Evolutionary conservation across 2,888 invertebrate species (phyloP).

Genomic region (Andrena flavipes): DNA sequence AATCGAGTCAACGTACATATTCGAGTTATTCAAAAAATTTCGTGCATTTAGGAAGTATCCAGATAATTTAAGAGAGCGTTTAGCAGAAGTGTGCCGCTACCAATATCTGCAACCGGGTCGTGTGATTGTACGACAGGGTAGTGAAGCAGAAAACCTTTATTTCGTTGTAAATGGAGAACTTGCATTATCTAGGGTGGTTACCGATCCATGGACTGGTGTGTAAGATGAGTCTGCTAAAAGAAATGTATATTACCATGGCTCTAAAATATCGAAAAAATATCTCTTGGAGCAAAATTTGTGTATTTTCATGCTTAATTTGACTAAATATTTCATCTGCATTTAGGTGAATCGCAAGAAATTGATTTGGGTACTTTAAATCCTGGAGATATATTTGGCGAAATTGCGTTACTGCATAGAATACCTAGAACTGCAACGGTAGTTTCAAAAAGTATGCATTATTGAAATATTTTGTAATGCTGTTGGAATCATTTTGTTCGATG

Average conservation of each 20-base stretch:
- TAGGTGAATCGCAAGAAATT: conserved; percentile 73
- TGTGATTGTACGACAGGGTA: conserved; percentile 88
- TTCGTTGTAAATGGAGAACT: conserved; percentile 89
- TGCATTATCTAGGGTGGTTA: conserved; percentile 85
- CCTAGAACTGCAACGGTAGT: conserved; percentile 88
- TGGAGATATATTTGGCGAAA: conserved; percentile 89
- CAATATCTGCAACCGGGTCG: conserved; percentile 87
- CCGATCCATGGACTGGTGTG: conserved; percentile 84
- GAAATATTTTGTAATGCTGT: neutral
- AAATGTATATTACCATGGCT: neutral
- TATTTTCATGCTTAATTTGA: neutral
- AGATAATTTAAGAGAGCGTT: conserved; percentile 87
- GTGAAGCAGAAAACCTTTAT: conserved; percentile 87
- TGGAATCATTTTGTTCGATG: neutral
- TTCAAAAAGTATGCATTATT: conserved; percentile 81
- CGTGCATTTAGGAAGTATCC: conserved; percentile 75
- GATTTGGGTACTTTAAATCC: conserved; percentile 86
- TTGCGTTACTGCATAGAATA: conserved; percentile 88
- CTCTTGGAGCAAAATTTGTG: too few species aligned
- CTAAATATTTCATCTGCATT: neutral
- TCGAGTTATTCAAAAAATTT: conserved; percentile 71
- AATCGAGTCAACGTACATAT: conserved; percentile 69
- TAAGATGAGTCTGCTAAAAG: neutral
- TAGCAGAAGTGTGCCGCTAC: conserved; percentile 88
- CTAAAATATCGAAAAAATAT: too few species aligned